phyloP scores from a whole-genome alignment of 2,113 vertebrate species.

The Gymnobelideus leadbeateri region DNA sequence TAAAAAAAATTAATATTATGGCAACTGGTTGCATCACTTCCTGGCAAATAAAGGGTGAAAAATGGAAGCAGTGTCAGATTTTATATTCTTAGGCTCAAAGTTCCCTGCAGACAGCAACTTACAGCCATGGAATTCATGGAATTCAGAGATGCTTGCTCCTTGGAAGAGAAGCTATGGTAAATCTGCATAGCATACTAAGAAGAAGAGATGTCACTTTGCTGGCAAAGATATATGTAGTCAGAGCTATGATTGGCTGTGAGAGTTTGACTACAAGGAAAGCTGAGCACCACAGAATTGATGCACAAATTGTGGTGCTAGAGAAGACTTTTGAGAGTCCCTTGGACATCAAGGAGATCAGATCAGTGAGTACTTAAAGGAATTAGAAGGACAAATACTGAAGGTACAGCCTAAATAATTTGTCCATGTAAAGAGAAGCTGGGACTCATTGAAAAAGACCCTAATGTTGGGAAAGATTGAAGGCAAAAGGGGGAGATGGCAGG shows the following conservation, averaged over 20 bases:
- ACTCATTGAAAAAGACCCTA: no score
- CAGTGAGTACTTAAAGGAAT: not conserved
- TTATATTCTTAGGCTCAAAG: not conserved
- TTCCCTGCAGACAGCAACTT: not conserved
- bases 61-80: no score
- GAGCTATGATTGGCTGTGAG: not conserved
- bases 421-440: no score
- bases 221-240: not conserved
- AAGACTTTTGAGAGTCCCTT: not conserved
- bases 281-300: not conserved
- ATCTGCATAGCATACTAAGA: not conserved
- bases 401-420: not conserved
- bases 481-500: not conserved
- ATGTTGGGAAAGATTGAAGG: no score
- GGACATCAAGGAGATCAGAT: not conserved
- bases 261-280: not conserved
- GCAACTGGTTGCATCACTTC: not conserved
- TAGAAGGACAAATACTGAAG: not conserved
- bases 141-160: not conserved
- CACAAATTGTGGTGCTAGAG: not conserved
- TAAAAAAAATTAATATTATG: not conserved
- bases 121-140: not conserved
- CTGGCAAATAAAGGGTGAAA: no score
- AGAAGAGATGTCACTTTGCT: not conserved
- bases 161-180: not conserved